Percentiles rank a stretch among this genome's conserved stretches.
Evolutionary conservation across 2,113 vertebrate genomes (phyloP).

Genomic region (Mus spicilegus): DNA sequence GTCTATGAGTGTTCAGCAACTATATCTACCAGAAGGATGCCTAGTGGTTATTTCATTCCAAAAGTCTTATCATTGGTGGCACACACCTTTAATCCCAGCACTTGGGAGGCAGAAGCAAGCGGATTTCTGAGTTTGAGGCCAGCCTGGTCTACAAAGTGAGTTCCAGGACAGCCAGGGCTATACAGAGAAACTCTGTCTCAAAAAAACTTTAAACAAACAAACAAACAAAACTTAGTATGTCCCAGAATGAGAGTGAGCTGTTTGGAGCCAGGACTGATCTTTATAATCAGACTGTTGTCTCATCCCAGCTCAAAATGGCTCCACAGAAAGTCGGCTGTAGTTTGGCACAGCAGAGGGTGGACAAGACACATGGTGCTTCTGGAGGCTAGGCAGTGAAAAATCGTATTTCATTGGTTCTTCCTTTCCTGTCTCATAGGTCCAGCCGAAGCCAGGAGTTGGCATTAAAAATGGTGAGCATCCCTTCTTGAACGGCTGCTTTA

Average conservation of each 20-base stretch:
- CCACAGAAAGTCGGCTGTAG: not conserved
- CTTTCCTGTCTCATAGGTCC: constrained; percentile 87
- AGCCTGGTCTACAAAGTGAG: too few relatives aligned
- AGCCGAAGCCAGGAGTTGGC: constrained; percentile 80
- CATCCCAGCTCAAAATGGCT: not conserved
- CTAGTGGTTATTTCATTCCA: not conserved
- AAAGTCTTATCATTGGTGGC: not conserved
- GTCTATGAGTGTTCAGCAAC: not conserved
- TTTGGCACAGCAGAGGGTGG: not conserved
- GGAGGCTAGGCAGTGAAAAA: not conserved
- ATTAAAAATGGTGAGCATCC: constrained; percentile 81
- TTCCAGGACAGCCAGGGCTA: too few relatives aligned
- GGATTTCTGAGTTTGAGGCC: too few relatives aligned
- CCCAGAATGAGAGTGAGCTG: not conserved
- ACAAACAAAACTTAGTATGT: not conserved
- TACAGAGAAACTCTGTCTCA: too few relatives aligned
- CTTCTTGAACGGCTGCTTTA: not conserved
- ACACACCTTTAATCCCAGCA: too few relatives aligned
- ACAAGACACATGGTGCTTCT: not conserved
- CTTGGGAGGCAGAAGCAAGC: too few relatives aligned
- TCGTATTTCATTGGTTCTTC: not conserved
- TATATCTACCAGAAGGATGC: not conserved
- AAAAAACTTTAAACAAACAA: too few relatives aligned
- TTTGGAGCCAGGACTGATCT: not conserved
- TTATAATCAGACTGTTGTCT: not conserved